These are phyloP conservation scores for Andrena hattorfiana DNA, from an alignment of 2,888 invertebrate genomes.

Conservation along the genomic window DNA sequence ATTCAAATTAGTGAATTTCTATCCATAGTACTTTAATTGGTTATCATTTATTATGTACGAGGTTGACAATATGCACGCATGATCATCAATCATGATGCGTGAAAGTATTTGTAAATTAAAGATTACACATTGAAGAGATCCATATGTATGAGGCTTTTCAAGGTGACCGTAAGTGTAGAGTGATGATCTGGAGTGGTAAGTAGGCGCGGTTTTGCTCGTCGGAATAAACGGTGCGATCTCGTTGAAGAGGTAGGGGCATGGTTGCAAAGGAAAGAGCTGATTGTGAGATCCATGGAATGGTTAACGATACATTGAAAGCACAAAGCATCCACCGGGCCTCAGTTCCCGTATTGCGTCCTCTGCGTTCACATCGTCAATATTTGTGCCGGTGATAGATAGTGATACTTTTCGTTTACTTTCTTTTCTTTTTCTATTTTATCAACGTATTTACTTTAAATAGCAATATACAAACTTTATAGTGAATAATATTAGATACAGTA, in stretches of 20 bases:
- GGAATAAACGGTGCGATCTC: conserved; percentile 41
- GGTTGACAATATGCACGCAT: background rate
- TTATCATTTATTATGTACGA: background rate
- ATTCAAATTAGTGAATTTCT: background rate
- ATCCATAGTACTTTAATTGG: background rate
- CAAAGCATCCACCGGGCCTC: conserved; percentile 69
- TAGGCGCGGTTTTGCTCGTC: conserved; percentile 29
- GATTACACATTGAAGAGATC: background rate
- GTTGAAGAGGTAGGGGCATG: conserved; percentile 57
- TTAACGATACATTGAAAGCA: conserved; percentile 71
- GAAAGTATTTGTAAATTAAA: conserved; percentile 4
- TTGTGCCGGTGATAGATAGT: conserved; percentile 46
- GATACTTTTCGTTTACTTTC: conserved; percentile 17
- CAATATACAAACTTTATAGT: background rate
- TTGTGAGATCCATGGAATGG: conserved; percentile 55
- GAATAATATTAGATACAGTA: background rate
- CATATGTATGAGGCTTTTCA: background rate
- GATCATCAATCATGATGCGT: background rate
- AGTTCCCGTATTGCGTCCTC: conserved; percentile 78
- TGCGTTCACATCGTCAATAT: conserved; percentile 71
- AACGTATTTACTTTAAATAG: background rate
- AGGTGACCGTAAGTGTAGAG: conserved; percentile 24
- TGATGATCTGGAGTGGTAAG: conserved; percentile 13
- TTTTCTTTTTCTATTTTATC: conserved; percentile 5
- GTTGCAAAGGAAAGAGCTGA: conserved; percentile 61